A percentile compares a stretch with the other conserved stretches of the same genome.
phyloP scores from a whole-genome alignment of 1,140 invertebrate species.

The Hycleus cichorii region DNA sequence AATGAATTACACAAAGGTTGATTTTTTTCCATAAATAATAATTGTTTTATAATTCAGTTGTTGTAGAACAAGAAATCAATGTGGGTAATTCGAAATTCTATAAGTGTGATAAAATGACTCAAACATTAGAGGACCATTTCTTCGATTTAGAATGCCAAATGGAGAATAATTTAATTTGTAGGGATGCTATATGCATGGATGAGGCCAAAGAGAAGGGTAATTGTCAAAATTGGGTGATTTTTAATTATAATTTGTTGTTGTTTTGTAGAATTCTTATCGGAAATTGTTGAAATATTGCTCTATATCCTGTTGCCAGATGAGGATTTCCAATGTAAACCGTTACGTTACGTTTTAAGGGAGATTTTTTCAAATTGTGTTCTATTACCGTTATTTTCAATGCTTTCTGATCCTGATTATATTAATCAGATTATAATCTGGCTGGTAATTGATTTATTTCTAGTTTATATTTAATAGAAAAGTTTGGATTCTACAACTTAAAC shows the following conservation, averaged over 20 bases:
- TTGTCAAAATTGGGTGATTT: neutral
- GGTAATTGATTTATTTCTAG: constrained; percentile 47
- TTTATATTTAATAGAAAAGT: neutral
- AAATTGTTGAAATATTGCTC: constrained; percentile 76
- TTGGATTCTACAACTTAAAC: too few relatives aligned
- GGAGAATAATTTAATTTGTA: constrained; percentile 67
- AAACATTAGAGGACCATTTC: constrained; percentile 65
- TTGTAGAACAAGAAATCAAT: constrained; percentile 26
- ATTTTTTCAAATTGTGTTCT: constrained; percentile 75
- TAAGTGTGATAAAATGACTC: constrained; percentile 30
- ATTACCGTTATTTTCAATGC: constrained; percentile 66
- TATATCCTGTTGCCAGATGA: constrained; percentile 77
- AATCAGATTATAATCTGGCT: constrained; percentile 88
- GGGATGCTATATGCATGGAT: constrained; percentile 60
- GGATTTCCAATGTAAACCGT: constrained; percentile 77
- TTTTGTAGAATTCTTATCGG: constrained; percentile 70
- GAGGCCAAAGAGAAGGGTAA: constrained; percentile 52
- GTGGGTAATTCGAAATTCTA: constrained; percentile 33
- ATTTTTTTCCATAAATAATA: neutral
- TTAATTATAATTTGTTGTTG: constrained; percentile 15
- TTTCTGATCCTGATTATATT: constrained; percentile 91
- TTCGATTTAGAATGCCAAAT: constrained; percentile 83
- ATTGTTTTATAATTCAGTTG: too few relatives aligned
- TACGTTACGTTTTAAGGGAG: constrained; percentile 71
- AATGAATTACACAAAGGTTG: constrained; percentile 28